Conservation (phyloP, 2,113 vertebrate genomes). For the Entelurus aequoreus region DNA sequence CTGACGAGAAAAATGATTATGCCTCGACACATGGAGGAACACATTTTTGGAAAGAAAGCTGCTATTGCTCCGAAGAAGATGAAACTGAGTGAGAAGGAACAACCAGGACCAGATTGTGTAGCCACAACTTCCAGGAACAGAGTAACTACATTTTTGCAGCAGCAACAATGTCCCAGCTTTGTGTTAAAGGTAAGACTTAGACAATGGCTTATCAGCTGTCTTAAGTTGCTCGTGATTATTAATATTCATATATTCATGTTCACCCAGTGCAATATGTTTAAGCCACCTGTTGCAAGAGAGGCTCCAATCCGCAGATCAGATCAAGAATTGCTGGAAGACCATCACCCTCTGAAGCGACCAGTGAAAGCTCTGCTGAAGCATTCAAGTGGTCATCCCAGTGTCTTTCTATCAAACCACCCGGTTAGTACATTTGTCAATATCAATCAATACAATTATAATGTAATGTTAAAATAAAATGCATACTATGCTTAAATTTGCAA, state of each 20-base stretch:
- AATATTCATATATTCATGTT: not conserved
- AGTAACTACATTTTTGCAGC: conserved; percentile 44
- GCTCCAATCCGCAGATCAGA: not conserved
- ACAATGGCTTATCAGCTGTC: not conserved
- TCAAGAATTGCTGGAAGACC: not conserved
- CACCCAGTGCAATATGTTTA: not conserved
- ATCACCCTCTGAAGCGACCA: conserved; percentile 51
- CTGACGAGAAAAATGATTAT: conserved; percentile 37
- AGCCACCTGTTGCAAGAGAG: not conserved
- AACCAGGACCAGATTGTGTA: rapidly evolving
- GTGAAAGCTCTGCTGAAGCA: conserved; percentile 36
- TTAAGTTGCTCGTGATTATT: not conserved
- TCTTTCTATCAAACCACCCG: not conserved
- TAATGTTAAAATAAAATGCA: too few species aligned
- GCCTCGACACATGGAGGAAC: conserved; percentile 40
- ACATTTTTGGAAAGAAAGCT: conserved; percentile 38
- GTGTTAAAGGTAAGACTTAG: conserved; percentile 30
- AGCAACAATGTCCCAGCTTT: not conserved
- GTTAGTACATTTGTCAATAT: conserved; percentile 22
- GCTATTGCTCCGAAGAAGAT: conserved; percentile 27
- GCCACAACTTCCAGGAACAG: conserved; percentile 33
- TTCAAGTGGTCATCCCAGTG: not conserved
- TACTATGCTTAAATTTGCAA: too few species aligned
- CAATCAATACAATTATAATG: not conserved
- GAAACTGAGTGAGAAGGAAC: not conserved